Evolutionary conservation across 2,797 vertebrate genomes (phyloP).

Genomic region (Halcyon leucocephala): DNA sequence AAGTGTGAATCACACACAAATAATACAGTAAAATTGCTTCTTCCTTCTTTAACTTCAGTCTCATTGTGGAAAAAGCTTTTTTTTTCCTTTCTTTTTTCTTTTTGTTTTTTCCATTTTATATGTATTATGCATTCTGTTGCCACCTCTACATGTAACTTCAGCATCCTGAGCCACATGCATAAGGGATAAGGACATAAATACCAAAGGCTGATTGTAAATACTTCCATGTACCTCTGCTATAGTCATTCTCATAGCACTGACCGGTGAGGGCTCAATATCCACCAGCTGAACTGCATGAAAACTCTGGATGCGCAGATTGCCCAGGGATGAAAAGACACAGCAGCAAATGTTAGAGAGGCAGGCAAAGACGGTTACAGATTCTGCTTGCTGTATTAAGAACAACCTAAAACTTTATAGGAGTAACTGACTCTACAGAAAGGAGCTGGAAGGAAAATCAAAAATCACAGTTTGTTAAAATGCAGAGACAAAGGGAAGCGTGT

Average conservation of each 20-base stretch:
- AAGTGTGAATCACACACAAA: neutral
- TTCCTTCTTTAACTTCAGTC: neutral
- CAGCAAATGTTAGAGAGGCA: conserved; percentile 76
- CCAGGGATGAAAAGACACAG: conserved; percentile 68
- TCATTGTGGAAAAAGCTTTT: neutral
- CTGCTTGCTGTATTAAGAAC: neutral
- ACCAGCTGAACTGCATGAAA: conserved; percentile 95
- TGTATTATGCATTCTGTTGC: conserved; percentile 22
- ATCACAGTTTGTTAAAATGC: neutral
- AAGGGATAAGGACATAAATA: neutral
- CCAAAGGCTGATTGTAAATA: conserved; percentile 24
- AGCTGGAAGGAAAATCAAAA: neutral
- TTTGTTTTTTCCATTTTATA: neutral
- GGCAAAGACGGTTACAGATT: conserved; percentile 31
- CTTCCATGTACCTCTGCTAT: conserved; percentile 91
- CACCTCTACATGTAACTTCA: neutral
- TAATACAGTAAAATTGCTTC: neutral
- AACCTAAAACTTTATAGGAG: neutral
- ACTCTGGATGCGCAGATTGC: conserved; percentile 82
- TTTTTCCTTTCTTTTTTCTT: accelerated
- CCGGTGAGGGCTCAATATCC: conserved; percentile 97
- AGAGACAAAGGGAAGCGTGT: neutral
- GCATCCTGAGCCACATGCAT: conserved; percentile 55
- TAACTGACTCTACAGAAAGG: neutral
- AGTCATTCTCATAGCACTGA: conserved; percentile 99